phyloP scores from a whole-genome alignment of 1,140 invertebrate species.

The Saxidomus purpurata region DNA sequence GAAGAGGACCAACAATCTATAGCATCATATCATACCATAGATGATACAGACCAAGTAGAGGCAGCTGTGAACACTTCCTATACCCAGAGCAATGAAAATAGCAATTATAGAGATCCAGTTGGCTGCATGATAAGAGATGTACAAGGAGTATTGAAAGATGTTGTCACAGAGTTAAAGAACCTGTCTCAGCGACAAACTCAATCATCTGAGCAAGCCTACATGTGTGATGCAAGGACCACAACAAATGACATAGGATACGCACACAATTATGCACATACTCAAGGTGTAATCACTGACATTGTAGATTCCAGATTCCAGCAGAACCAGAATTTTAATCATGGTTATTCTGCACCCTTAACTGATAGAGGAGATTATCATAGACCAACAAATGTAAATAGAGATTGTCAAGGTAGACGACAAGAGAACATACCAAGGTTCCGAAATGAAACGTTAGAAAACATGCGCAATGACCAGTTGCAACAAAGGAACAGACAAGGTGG shows the following conservation, averaged over 20 bases:
- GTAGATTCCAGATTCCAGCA: background rate
- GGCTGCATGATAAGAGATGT: background rate
- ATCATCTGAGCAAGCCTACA: background rate
- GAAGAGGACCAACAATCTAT: background rate
- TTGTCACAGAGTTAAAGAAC: background rate
- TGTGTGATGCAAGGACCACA: background rate
- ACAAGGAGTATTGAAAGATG: background rate
- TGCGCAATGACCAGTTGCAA: no score
- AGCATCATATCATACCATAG: background rate
- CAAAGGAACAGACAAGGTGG: background rate
- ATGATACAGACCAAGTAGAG: background rate
- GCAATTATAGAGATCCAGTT: background rate
- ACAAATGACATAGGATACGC: background rate
- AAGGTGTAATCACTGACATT: background rate
- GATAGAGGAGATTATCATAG: background rate
- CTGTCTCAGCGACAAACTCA: background rate
- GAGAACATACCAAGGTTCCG: no score
- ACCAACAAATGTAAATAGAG: background rate
- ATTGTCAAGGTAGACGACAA: no score
- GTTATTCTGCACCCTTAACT: background rate
- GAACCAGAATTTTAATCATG: background rate
- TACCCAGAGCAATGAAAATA: background rate
- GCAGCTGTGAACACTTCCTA: background rate
- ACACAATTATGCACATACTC: background rate
- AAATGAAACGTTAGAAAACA: no score